A percentile compares a stretch with the other conserved stretches of the same genome.
phyloP scores from a whole-genome alignment of 2,888 invertebrate species.

The Polyommatus iphigenia region DNA sequence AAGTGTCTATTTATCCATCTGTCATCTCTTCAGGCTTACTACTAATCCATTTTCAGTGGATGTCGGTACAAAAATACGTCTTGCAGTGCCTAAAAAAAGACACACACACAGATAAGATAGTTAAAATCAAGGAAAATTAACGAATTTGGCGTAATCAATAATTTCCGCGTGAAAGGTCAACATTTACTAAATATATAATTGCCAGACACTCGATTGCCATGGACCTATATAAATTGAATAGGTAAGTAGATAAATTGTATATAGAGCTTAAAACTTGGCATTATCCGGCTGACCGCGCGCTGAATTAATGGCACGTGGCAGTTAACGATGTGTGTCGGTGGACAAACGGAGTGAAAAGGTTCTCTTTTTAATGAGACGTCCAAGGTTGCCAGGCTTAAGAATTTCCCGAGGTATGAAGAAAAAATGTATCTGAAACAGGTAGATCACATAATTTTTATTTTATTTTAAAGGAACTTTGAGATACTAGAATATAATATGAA shows the following conservation, averaged over 20 bases:
- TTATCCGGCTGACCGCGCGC: conserved; percentile 9
- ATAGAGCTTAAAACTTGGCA: conserved; percentile 18
- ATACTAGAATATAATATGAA: too few species aligned
- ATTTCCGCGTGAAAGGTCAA: too few species aligned
- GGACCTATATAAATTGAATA: background rate
- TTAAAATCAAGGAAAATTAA: too few species aligned
- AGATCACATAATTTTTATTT: too few species aligned
- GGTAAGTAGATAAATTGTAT: background rate
- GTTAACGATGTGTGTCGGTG: conserved; percentile 26
- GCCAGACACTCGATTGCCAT: background rate
- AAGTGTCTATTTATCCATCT: too few species aligned
- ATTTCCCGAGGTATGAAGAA: conserved; percentile 20
- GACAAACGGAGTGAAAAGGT: conserved; percentile 24
- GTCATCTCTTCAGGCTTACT: too few species aligned
- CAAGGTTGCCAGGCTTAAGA: conserved; percentile 25
- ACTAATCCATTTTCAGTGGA: too few species aligned
- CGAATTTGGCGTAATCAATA: too few species aligned
- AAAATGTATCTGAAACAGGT: background rate
- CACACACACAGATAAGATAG: too few species aligned
- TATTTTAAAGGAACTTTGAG: too few species aligned
- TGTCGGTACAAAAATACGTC: too few species aligned
- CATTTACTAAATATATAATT: background rate
- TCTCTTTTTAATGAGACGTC: conserved; percentile 24
- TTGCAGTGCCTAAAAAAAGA: too few species aligned
- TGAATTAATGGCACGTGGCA: conserved; percentile 18